Conservation (phyloP, 2,888 invertebrate genomes). For the Slavum lentiscoides region DNA sequence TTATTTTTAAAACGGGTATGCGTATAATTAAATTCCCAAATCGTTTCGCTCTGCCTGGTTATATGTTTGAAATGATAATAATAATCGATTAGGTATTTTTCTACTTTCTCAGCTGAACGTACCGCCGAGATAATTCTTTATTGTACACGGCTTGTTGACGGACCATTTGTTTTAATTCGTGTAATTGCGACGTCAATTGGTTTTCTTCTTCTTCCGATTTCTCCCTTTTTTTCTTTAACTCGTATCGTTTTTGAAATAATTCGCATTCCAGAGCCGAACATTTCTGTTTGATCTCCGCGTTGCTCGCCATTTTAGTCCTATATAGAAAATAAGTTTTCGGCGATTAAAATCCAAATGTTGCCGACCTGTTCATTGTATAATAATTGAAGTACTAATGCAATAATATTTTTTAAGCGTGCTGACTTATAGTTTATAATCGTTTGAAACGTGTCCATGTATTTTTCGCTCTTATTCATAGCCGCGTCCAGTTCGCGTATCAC, state of each 20-base stretch:
- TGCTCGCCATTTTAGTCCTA: constrained; percentile 17
- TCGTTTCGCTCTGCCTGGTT: too few species aligned
- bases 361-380: too few species aligned
- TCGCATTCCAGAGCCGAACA: constrained; percentile 8
- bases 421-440: neutral
- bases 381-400: too few species aligned
- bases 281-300: neutral
- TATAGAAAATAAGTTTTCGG: neutral
- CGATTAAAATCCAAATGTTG: too few species aligned
- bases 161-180: constrained; percentile 14
- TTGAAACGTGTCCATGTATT: constrained; percentile 5
- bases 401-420: neutral
- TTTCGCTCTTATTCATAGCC: neutral
- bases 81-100: too few species aligned
- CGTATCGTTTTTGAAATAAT: constrained; percentile 32
- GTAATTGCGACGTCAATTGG: neutral
- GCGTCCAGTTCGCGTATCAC: neutral
- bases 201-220: neutral
- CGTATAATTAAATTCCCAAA: too few species aligned
- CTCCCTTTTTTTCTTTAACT: neutral
- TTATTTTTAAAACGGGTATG: too few species aligned
- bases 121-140: constrained; percentile 4
- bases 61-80: too few species aligned
- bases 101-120: neutral
- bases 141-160: constrained; percentile 7